These are phyloP conservation scores for Ephestia elutella DNA, from an alignment of 1,140 invertebrate species.

Conservation along the genomic window DNA sequence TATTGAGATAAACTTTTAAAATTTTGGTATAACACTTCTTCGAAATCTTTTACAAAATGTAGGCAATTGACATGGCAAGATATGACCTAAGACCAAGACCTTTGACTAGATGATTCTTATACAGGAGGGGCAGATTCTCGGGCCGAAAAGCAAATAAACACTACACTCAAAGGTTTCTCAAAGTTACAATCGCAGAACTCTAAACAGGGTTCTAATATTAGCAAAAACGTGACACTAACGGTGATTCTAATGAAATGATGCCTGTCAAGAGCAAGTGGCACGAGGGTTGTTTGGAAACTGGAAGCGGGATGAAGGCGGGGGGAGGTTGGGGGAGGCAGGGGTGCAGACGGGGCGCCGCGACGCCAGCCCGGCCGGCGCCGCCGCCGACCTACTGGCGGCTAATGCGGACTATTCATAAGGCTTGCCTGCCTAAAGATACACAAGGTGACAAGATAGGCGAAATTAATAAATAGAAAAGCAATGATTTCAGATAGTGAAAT, in stretches of 20 bases:
- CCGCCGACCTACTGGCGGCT: conserved; percentile 36
- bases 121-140: no score
- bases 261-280: conserved; percentile 5
- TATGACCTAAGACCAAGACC: no score
- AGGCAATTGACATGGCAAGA: no score
- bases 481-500: neutral
- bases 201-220: no score
- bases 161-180: neutral
- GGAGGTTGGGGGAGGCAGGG: conserved; percentile 21
- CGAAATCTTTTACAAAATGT: neutral
- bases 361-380: conserved; percentile 66
- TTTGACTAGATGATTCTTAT: no score
- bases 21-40: neutral
- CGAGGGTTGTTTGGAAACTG: conserved; percentile 16
- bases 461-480: neutral
- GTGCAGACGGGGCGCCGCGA: conserved; percentile 41
- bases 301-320: conserved; percentile 3
- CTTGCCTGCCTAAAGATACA: neutral
- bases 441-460: no score
- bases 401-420: conserved; percentile 39
- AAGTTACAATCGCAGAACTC: neutral
- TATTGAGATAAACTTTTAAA: neutral
- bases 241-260: neutral
- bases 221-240: neutral
- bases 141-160: no score